Conservation (phyloP, 2,888 invertebrate genomes). For the Epistrophe eligans region DNA sequence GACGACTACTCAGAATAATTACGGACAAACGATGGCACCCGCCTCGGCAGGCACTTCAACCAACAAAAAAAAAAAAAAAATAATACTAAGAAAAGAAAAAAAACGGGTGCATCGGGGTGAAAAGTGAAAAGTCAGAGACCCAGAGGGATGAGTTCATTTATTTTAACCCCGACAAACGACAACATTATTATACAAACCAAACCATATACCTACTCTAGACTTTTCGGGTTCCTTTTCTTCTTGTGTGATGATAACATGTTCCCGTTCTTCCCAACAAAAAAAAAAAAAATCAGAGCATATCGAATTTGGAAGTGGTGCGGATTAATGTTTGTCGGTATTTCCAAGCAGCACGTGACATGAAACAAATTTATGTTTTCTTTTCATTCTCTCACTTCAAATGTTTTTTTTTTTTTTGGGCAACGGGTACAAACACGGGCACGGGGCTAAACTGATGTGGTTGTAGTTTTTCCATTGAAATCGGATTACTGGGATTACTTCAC, state of each 20-base stretch:
- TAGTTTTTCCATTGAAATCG: constrained; percentile 65
- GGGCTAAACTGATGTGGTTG: constrained; percentile 25
- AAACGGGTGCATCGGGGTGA: constrained; percentile 69
- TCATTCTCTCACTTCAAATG: constrained; percentile 38
- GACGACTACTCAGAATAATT: constrained; percentile 59
- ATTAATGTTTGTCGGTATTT: constrained; percentile 74
- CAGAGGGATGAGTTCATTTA: constrained; percentile 71
- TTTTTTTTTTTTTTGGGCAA: constrained; percentile 26
- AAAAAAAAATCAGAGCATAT: constrained; percentile 66
- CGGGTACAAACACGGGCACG: constrained; percentile 40
- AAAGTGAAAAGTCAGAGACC: constrained; percentile 62
- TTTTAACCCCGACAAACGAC: constrained; percentile 69
- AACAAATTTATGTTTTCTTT: constrained; percentile 72
- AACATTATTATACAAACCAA: background rate
- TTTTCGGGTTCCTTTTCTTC: constrained; percentile 32
- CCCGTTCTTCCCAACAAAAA: constrained; percentile 15
- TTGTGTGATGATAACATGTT: constrained; percentile 34
- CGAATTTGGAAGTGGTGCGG: constrained; percentile 75
- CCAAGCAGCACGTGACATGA: constrained; percentile 68
- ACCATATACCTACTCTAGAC: background rate
- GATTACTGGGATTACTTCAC: constrained; percentile 75
- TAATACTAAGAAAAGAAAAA: background rate
- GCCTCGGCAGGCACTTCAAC: constrained; percentile 59
- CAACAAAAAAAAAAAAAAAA: background rate
- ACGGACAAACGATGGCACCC: constrained; percentile 71